phyloP scores from a whole-genome alignment of 2,797 vertebrate species.

The Antennarius maculatus region DNA sequence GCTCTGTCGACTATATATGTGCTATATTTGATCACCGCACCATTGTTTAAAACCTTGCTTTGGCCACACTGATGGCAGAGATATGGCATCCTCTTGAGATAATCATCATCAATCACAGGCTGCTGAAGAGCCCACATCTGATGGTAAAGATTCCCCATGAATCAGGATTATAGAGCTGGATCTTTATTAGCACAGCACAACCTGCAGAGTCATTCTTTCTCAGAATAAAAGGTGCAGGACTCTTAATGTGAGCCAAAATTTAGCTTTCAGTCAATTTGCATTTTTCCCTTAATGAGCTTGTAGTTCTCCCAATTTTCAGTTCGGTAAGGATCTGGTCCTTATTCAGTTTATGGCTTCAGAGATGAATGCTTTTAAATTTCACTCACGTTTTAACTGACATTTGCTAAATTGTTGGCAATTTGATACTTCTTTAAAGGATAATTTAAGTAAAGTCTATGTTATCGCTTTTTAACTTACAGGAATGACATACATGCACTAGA shows the following conservation, averaged over 20 bases:
- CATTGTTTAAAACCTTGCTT: constrained; percentile 66
- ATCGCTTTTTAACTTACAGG: constrained; percentile 1
- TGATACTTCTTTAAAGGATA: neutral
- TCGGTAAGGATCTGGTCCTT: constrained; percentile 19
- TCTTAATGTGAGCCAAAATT: constrained; percentile 6
- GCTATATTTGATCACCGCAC: constrained; percentile 60
- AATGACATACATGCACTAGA: neutral
- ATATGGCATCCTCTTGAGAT: constrained; percentile 68
- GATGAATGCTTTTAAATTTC: constrained; percentile 12
- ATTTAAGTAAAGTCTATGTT: constrained; percentile 2
- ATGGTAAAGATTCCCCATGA: constrained; percentile 71
- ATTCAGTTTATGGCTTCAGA: constrained; percentile 12
- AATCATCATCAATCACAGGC: constrained; percentile 71
- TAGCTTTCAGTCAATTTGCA: constrained; percentile 5
- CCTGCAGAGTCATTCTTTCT: constrained; percentile 44
- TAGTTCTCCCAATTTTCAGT: constrained; percentile 10
- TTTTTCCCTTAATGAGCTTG: constrained; percentile 28
- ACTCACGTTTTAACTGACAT: constrained; percentile 20
- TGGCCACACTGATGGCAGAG: constrained; percentile 61
- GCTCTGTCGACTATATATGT: constrained; percentile 51
- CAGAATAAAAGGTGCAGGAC: constrained; percentile 12
- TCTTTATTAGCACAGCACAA: constrained; percentile 67
- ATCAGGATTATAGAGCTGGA: constrained; percentile 71
- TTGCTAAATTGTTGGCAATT: constrained; percentile 1
- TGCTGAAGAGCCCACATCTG: constrained; percentile 66